Percentiles rank a stretch among this genome's conserved stretches.
Evolutionary conservation across 64 coral and sea anemone genomes (phyloP).

Genomic region (Platygyra sinensis): DNA sequence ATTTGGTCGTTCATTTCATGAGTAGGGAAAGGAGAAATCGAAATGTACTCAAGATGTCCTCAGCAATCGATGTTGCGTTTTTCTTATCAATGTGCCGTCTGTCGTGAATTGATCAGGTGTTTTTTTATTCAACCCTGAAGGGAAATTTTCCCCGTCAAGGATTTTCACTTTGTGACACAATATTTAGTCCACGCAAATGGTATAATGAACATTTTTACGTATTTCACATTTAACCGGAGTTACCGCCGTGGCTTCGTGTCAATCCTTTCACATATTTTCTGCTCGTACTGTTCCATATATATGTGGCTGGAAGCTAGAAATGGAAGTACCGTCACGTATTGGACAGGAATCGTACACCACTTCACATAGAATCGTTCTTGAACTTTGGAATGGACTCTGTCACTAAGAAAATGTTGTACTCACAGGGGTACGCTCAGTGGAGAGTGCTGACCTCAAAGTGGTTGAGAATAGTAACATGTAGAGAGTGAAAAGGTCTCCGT

Average conservation of each 20-base stretch:
- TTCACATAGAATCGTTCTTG: not conserved
- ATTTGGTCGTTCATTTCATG: constrained; percentile 8
- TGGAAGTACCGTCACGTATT: not conserved
- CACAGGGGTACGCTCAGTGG: not conserved
- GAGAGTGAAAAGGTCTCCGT: too few relatives aligned
- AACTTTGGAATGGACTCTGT: constrained; percentile 5
- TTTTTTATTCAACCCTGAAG: not conserved
- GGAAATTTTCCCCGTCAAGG: not conserved
- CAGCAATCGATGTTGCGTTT: not conserved
- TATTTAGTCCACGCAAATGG: too few relatives aligned
- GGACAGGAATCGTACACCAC: not conserved
- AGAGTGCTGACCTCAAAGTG: too few relatives aligned
- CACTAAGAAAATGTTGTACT: constrained; percentile 21
- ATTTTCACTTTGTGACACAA: too few relatives aligned
- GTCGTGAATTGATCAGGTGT: constrained; percentile 3
- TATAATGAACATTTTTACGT: not conserved
- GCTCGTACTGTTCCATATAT: not conserved
- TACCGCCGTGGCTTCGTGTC: constrained; percentile 11
- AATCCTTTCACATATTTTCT: not conserved
- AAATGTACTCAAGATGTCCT: constrained; percentile 13
- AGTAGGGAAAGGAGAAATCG: constrained; percentile 6
- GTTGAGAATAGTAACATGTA: not conserved
- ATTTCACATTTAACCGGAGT: constrained; percentile 16
- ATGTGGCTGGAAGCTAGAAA: not conserved
- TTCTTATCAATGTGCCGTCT: constrained; percentile 30